A percentile compares a stretch with the other conserved stretches of the same genome.
Conservation (phyloP, 2,888 invertebrate genomes). For the Stegana nigrithorax region DNA sequence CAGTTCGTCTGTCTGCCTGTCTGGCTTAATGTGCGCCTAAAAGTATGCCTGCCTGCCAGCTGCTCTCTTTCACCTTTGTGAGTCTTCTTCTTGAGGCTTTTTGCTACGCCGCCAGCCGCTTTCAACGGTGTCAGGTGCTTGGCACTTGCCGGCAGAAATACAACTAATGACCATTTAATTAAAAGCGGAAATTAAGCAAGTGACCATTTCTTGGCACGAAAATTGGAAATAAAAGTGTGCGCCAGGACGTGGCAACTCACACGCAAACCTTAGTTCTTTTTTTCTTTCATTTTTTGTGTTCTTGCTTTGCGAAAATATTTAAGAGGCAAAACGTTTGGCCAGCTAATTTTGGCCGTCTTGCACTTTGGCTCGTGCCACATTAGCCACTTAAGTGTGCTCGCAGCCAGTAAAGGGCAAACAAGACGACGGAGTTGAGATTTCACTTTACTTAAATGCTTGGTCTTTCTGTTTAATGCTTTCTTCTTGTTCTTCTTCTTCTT, state of each 20-base stretch:
- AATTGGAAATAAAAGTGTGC: too few species aligned
- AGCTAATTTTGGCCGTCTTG: background rate
- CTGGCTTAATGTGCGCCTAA: background rate
- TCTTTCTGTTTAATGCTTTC: too few species aligned
- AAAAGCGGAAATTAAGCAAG: conserved; percentile 60
- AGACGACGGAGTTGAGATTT: too few species aligned
- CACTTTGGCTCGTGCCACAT: conserved; percentile 7
- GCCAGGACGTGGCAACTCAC: too few species aligned
- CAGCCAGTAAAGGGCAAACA: background rate
- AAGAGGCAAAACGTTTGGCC: background rate
- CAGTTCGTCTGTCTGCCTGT: background rate
- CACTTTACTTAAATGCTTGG: too few species aligned
- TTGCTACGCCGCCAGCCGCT: background rate
- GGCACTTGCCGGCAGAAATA: conserved; percentile 15
- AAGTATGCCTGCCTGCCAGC: background rate
- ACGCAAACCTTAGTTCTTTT: background rate
- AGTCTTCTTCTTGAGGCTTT: background rate
- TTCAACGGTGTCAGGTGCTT: conserved; percentile 18
- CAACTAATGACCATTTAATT: conserved; percentile 56
- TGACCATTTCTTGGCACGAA: conserved; percentile 41
- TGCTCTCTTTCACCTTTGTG: background rate
- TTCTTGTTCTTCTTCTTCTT: too few species aligned
- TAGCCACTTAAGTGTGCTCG: conserved; percentile 26
- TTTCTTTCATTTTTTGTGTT: conserved; percentile 16
- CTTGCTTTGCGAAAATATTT: conserved; percentile 44